These are phyloP conservation scores for Hirtodrosophila cameraria DNA, from an alignment of 2,888 invertebrate species.

Conservation along the genomic window DNA sequence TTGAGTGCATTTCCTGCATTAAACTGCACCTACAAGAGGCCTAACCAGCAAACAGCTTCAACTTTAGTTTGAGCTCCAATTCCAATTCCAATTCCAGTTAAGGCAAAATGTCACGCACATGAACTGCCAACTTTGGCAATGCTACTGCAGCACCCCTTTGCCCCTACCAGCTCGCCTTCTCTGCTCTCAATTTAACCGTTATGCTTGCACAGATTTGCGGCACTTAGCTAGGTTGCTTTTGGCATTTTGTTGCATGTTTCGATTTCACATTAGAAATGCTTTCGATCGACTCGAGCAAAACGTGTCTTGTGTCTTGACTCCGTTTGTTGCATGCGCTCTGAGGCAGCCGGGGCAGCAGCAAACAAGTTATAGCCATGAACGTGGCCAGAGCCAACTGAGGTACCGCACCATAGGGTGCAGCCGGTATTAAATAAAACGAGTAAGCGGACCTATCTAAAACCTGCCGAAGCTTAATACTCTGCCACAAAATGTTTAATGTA, in stretches of 20 bases:
- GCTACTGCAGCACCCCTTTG: conserved; percentile 1
- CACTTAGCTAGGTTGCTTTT: conserved; percentile 57
- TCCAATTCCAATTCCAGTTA: too few relatives aligned
- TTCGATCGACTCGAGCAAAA: conserved; percentile 69
- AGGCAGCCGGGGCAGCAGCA: conserved; percentile 20
- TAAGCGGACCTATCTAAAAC: too few relatives aligned
- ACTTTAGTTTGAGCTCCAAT: conserved; percentile 7
- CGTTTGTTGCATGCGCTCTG: conserved; percentile 24
- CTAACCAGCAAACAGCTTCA: conserved; percentile 6
- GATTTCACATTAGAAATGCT: conserved; percentile 82
- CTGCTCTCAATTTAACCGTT: conserved; percentile 26
- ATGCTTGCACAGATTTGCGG: conserved; percentile 48
- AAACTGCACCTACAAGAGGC: conserved; percentile 59
- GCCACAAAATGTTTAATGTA: too few relatives aligned
- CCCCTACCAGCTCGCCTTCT: background rate
- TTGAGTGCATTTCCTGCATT: conserved; percentile 65
- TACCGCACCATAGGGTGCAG: conserved; percentile 54
- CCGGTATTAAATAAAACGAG: background rate
- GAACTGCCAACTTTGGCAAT: conserved; percentile 62
- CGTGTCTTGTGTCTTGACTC: conserved; percentile 52
- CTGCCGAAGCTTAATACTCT: too few relatives aligned
- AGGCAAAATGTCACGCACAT: conserved; percentile 71
- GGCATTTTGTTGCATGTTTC: conserved; percentile 78
- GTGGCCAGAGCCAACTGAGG: conserved; percentile 36
- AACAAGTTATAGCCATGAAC: conserved; percentile 75